phyloP scores from a whole-genome alignment of 35 echinoderm and acorn worm genomes.

The Heliocidaris erythrogramma region DNA sequence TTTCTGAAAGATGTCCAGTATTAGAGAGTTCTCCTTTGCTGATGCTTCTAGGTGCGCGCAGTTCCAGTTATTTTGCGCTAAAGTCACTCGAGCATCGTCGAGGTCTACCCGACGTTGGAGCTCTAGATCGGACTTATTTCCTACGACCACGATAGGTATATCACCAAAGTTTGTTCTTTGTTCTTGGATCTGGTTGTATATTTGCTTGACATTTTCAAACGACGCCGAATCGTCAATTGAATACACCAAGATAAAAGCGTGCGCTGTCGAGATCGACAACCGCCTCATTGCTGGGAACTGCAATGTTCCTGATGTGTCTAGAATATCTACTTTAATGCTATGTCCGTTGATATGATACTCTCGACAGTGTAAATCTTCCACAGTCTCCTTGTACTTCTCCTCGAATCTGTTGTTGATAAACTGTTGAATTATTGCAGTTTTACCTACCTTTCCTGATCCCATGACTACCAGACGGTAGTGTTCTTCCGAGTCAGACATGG shows the following conservation, averaged over 20 bases:
- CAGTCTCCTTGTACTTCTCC: constrained; percentile 93
- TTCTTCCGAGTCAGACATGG: constrained; percentile 63
- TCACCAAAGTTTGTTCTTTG: constrained; percentile 85
- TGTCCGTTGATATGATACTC: constrained; percentile 95
- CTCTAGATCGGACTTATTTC: constrained; percentile 87
- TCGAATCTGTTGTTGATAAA: constrained; percentile 80
- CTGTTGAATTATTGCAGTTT: constrained; percentile 93
- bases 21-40: constrained; percentile 81
- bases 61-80: constrained; percentile 78
- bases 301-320: constrained; percentile 89
- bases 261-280: constrained; percentile 93
- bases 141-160: constrained; percentile 85
- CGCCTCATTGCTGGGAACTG: constrained; percentile 97
- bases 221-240: constrained; percentile 87
- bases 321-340: constrained; percentile 93
- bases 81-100: constrained; percentile 69
- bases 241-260: constrained; percentile 91
- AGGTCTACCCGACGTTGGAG: constrained; percentile 67
- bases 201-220: constrained; percentile 84
- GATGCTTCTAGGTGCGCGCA: constrained; percentile 89
- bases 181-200: constrained; percentile 95
- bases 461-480: constrained; percentile 87
- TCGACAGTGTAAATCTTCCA: constrained; percentile 93
- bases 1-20: constrained; percentile 97
- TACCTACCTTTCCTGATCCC: constrained; percentile 91